Conservation (phyloP, 2,797 vertebrate species). For the Betta splendens region DNA sequence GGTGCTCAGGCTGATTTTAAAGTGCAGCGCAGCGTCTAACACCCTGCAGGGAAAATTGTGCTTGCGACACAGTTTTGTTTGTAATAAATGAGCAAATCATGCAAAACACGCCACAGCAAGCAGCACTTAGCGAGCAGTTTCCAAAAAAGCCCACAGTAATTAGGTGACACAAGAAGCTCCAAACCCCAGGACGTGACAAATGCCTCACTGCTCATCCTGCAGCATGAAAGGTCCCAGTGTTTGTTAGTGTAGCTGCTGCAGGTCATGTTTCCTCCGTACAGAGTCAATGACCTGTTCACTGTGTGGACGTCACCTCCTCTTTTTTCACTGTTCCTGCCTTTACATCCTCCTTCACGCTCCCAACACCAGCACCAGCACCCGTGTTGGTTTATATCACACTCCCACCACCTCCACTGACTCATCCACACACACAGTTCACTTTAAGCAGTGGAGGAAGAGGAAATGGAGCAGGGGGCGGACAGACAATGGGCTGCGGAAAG, state of each 20-base stretch:
- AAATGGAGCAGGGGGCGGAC: conserved; percentile 44
- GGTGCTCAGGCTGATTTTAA: neutral
- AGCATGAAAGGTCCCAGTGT: too few species aligned
- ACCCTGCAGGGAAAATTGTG: conserved; percentile 2
- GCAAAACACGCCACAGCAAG: neutral
- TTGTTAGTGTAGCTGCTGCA: conserved; percentile 6
- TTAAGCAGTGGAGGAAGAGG: conserved; percentile 44
- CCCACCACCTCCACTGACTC: conserved; percentile 57
- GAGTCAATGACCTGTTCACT: neutral
- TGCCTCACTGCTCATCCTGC: neutral
- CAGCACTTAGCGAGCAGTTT: neutral
- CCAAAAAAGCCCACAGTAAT: too few species aligned
- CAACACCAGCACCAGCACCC: neutral
- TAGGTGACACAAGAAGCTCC: neutral
- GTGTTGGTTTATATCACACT: conserved; percentile 37
- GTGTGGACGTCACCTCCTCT: conserved; percentile 7
- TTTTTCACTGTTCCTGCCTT: conserved; percentile 11
- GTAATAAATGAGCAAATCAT: conserved; percentile 1
- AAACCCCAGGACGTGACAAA: neutral
- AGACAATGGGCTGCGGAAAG: conserved; percentile 47
- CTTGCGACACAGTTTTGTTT: neutral
- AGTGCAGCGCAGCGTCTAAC: neutral
- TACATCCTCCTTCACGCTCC: conserved; percentile 15
- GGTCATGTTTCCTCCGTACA: neutral
- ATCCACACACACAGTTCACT: conserved; percentile 40